phyloP scores from a whole-genome alignment of 2,888 invertebrate species.

The Zaprionus bogoriensis region DNA sequence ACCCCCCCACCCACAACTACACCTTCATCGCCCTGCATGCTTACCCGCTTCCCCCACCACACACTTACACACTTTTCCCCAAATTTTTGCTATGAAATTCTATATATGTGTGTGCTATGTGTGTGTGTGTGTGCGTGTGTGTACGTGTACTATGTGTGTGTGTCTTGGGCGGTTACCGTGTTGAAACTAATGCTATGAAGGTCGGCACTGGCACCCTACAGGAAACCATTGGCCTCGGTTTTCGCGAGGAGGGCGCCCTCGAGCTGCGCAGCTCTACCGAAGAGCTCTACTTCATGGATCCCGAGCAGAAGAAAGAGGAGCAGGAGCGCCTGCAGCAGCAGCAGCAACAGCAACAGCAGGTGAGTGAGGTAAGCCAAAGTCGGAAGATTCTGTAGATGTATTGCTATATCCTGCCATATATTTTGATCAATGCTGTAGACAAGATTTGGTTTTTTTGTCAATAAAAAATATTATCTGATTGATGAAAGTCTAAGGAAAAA shows the following conservation, averaged over 20 bases:
- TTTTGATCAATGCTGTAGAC: no score
- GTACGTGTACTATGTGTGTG: conserved; percentile 26
- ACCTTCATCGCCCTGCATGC: not conserved
- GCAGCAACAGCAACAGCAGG: conserved; percentile 51
- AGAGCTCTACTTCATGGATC: conserved; percentile 92
- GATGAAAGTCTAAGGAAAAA: no score
- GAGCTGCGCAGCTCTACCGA: conserved; percentile 94
- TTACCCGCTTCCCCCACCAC: not conserved
- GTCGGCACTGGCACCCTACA: conserved; percentile 84
- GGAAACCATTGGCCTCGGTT: conserved; percentile 84
- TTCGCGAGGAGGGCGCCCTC: conserved; percentile 91
- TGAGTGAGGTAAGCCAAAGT: conserved; percentile 26
- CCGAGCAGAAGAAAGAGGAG: conserved; percentile 83
- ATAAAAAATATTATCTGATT: no score
- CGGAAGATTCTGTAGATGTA: not conserved
- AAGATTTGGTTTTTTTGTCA: no score
- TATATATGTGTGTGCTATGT: conserved; percentile 30
- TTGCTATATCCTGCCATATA: no score
- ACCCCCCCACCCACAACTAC: not conserved
- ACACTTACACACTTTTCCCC: conserved; percentile 20
- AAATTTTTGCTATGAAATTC: conserved; percentile 35
- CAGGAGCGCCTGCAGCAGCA: conserved; percentile 82
- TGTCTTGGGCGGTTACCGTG: conserved; percentile 63
- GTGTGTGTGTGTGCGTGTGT: conserved; percentile 32
- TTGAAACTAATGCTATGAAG: conserved; percentile 81